phyloP scores from a whole-genome alignment of 2,888 invertebrate species.

The Aquatica leii region DNA sequence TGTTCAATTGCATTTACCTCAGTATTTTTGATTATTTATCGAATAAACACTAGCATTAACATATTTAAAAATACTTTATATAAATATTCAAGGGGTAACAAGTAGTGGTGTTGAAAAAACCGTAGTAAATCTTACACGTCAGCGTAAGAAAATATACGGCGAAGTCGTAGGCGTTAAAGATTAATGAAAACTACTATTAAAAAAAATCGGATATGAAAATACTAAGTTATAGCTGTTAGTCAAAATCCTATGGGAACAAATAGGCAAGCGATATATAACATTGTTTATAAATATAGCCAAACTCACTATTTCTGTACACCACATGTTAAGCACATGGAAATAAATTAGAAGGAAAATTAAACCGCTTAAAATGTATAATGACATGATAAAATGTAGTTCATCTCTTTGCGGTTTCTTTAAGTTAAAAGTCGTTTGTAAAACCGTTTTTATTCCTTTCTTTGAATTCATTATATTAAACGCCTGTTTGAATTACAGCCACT shows the following conservation, averaged over 20 bases:
- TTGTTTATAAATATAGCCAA: slow-evolving; percentile 24
- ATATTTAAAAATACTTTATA: too few relatives aligned
- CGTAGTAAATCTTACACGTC: too few relatives aligned
- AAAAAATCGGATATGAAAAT: too few relatives aligned
- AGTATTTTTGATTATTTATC: too few relatives aligned
- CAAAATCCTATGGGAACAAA: slow-evolving; percentile 21
- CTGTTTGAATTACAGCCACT: slow-evolving; percentile 29
- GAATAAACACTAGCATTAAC: too few relatives aligned
- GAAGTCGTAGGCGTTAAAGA: too few relatives aligned
- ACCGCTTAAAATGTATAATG: slow-evolving; percentile 23
- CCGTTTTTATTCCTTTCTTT: slow-evolving; percentile 20
- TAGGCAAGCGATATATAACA: slow-evolving; percentile 11
- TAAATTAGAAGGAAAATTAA: slow-evolving; percentile 25
- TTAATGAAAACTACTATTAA: too few relatives aligned
- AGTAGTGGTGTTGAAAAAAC: too few relatives aligned
- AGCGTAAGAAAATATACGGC: too few relatives aligned
- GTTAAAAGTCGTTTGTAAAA: slow-evolving; percentile 20
- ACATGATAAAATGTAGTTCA: slow-evolving; percentile 21
- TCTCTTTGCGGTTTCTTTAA: slow-evolving; percentile 30
- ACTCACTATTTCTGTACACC: slow-evolving; percentile 15
- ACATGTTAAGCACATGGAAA: slow-evolving; percentile 26
- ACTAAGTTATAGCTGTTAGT: too few relatives aligned
- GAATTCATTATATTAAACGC: slow-evolving; percentile 34
- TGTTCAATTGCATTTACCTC: too few relatives aligned
- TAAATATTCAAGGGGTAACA: too few relatives aligned